These are phyloP conservation scores for Drosophila subobscura DNA, from an alignment of 1,140 invertebrate species.

Conservation along the genomic window DNA sequence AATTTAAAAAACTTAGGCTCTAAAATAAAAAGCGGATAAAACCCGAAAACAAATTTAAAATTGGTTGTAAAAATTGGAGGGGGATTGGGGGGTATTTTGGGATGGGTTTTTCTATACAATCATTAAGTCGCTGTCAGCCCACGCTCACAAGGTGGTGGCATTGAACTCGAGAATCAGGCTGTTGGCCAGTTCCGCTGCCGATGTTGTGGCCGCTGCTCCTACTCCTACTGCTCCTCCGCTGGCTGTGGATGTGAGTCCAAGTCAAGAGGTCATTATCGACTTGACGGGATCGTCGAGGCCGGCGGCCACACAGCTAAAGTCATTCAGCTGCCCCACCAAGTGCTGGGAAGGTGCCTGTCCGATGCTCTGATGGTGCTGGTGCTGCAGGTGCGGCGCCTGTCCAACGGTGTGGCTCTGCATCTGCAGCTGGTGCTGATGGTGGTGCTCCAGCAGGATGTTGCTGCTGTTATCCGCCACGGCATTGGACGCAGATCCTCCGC, in stretches of 20 bases:
- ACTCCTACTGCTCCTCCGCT: slow-evolving; percentile 33
- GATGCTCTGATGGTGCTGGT: slow-evolving; percentile 58
- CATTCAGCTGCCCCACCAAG: slow-evolving; percentile 64
- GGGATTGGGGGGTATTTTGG: slow-evolving; percentile 8
- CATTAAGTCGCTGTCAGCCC: slow-evolving; percentile 32
- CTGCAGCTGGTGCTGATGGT: slow-evolving; percentile 66
- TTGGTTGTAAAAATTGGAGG: not conserved
- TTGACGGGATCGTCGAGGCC: slow-evolving; percentile 80
- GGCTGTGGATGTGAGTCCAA: slow-evolving; percentile 39
- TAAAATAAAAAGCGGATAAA: slow-evolving; percentile 57
- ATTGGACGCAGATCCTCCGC: slow-evolving; percentile 43
- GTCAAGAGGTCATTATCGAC: slow-evolving; percentile 83
- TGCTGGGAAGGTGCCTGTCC: slow-evolving; percentile 53
- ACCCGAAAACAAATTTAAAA: slow-evolving; percentile 31
- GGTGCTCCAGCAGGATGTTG: slow-evolving; percentile 57
- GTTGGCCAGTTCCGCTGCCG: slow-evolving; percentile 45
- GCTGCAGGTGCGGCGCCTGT: slow-evolving; percentile 59
- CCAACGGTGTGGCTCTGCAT: slow-evolving; percentile 46
- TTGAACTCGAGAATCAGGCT: slow-evolving; percentile 81
- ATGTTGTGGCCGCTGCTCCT: slow-evolving; percentile 23
- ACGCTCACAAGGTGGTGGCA: slow-evolving; percentile 70
- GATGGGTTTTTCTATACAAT: slow-evolving; percentile 57
- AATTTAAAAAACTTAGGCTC: slow-evolving; percentile 56
- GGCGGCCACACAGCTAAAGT: slow-evolving; percentile 75
- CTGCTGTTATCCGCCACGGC: slow-evolving; percentile 59